phyloP scores from a whole-genome alignment of 2,113 vertebrate genomes.

The western clawed frog (Xenopus tropicalis) region DNA sequence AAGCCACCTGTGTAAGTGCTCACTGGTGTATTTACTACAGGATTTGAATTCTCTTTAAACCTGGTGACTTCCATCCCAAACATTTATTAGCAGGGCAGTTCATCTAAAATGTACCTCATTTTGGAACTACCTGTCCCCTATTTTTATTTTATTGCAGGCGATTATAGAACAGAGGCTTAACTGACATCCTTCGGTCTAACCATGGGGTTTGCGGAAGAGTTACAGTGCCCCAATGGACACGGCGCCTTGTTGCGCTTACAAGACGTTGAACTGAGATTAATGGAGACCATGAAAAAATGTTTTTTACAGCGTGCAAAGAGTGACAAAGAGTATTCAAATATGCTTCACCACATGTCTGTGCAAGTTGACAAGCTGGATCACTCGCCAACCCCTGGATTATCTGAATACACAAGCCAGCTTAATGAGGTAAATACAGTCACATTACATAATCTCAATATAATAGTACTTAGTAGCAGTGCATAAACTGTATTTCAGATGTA shows the following conservation, averaged over 20 bases:
- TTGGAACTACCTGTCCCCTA: too few species aligned
- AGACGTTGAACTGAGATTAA: constrained; percentile 85
- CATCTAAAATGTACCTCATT: too few species aligned
- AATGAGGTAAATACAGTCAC: constrained; percentile 66
- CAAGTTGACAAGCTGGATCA: constrained; percentile 76
- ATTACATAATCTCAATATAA: background rate
- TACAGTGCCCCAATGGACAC: constrained; percentile 82
- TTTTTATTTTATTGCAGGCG: too few species aligned
- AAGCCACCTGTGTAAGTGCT: too few species aligned
- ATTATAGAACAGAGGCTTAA: too few species aligned
- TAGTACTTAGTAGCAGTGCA: too few species aligned
- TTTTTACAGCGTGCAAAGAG: constrained; percentile 89
- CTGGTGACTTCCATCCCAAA: too few species aligned
- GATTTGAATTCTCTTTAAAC: too few species aligned
- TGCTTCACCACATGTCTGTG: constrained; percentile 84
- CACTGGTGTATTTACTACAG: too few species aligned
- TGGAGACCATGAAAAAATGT: constrained; percentile 95
- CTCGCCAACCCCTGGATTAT: constrained; percentile 54
- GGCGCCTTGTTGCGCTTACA: constrained; percentile 77
- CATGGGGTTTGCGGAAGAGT: constrained; percentile 85
- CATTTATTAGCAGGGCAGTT: too few species aligned
- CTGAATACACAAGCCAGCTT: constrained; percentile 69
- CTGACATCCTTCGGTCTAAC: too few species aligned
- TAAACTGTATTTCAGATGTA: too few species aligned
- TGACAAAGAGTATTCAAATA: constrained; percentile 82